Evolutionary conservation across 2,888 invertebrate genomes (phyloP), one percentile per base, ranked within the genome.

Genomic region (Lasioglossum vierecki): DNA sequence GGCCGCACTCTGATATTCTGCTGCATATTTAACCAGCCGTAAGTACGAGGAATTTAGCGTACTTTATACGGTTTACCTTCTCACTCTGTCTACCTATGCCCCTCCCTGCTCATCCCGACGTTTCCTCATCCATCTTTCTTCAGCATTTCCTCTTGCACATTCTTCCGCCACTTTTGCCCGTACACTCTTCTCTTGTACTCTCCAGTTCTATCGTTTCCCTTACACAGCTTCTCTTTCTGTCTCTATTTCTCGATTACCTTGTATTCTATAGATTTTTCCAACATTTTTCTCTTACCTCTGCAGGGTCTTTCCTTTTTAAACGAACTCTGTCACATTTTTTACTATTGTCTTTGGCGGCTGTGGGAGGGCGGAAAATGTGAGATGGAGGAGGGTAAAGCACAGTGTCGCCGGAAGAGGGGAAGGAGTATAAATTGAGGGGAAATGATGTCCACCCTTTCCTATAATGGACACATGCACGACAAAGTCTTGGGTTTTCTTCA

Each of bases 11-110:
- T 89, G 84, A 90, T 90, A 88, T 90, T 84, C 76, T 75, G 80
- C 60, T 90, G 85, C 88, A 90, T 90, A 90, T 90, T 90, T 90
- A 90, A 91, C 81, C 82, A 81, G 75, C 77, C 82, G 46, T 86
- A 88, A 88, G 87, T 85, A 79, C 80, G 84, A 83, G 79, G 79
- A 89, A 85, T 87, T 89, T 87, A 84, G 66, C 80, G 88, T 80
- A 82, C 81, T 88, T 88, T 83, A 84, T 83, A 82, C 79, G 76
- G 71, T 66, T 80, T 72, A 30, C 71, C 35, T 35, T 66, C 49
- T 76, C 63, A 30, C 63, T 63, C 63, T 30, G 63, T 63, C 63
- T 63, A 30, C 15, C 15, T 15, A n/a, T 57, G n/a, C n/a, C 57
- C 1, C n/a, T n/a, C 2, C 30, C 1, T 2, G 30, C 63, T 53